Evolutionary conservation across 1,140 invertebrate genomes (phyloP).

Genomic region (Meloidogyne hapla): DNA sequence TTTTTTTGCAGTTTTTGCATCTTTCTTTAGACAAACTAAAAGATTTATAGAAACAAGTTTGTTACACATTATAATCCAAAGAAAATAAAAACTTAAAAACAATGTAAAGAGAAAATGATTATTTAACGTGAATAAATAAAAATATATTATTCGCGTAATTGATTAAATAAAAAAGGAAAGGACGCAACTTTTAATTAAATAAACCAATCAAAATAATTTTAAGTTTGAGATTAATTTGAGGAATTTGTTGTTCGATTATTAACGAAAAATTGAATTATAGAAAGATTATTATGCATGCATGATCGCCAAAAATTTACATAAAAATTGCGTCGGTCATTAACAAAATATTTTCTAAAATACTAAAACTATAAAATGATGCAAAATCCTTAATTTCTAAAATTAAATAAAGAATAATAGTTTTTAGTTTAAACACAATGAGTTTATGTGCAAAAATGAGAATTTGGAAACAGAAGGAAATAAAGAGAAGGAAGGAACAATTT

Average conservation of each 20-base stretch:
- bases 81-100: neutral
- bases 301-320: no score
- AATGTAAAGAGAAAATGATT: neutral
- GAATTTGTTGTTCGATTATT: no score
- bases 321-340: no score
- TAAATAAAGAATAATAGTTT: no score
- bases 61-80: neutral
- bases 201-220: neutral
- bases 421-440: no score
- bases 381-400: no score
- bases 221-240: no score
- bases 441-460: neutral
- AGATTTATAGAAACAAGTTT: no score
- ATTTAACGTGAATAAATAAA: neutral
- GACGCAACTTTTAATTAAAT: neutral
- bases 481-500: neutral
- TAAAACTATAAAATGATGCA: no score
- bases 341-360: no score
- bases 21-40: neutral
- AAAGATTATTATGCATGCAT: no score
- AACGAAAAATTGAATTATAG: no score
- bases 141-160: neutral
- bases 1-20: neutral
- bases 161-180: neutral
- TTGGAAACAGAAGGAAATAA: neutral